These are phyloP conservation scores for Schizothorax lantsangensis DNA, from an alignment of 2,797 vertebrate species.

Conservation along the genomic window DNA sequence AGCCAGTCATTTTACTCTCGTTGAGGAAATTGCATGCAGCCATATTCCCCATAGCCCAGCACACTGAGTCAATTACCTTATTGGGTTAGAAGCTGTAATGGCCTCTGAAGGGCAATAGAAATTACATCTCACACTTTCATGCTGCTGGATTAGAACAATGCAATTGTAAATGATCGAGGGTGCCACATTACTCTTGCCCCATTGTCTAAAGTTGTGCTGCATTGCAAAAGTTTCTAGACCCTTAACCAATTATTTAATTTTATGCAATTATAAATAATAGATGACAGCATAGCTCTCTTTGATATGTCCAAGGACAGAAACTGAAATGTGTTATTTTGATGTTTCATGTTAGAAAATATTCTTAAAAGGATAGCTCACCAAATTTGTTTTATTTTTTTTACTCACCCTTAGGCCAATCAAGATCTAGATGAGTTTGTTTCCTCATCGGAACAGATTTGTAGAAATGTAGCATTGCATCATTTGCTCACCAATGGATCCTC, in stretches of 20 bases:
- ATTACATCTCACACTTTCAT: conserved; percentile 71
- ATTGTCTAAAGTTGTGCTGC: not conserved
- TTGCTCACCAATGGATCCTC: not conserved
- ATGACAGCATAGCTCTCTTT: not conserved
- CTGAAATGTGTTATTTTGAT: not conserved
- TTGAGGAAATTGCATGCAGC: conserved; percentile 64
- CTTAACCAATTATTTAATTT: not conserved
- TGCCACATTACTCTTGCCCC: conserved; percentile 61
- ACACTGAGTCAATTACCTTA: conserved; percentile 73
- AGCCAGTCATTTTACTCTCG: conserved; percentile 56
- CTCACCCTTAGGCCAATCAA: not conserved
- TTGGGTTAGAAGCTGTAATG: conserved; percentile 72
- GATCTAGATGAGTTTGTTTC: not conserved
- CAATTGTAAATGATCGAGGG: conserved; percentile 66
- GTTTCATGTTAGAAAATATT: not conserved
- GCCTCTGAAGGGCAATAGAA: conserved; percentile 74
- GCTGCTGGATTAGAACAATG: conserved; percentile 65
- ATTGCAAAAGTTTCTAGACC: not conserved
- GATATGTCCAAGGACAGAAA: not conserved
- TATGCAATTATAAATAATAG: not conserved
- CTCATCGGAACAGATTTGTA: not conserved
- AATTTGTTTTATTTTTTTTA: not conserved
- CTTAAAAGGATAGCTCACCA: not conserved
- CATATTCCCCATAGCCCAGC: conserved; percentile 65
- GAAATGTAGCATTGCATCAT: not conserved